Evolutionary conservation across 2,888 invertebrate species (phyloP).

Genomic region (Agonopterix arenella): DNA sequence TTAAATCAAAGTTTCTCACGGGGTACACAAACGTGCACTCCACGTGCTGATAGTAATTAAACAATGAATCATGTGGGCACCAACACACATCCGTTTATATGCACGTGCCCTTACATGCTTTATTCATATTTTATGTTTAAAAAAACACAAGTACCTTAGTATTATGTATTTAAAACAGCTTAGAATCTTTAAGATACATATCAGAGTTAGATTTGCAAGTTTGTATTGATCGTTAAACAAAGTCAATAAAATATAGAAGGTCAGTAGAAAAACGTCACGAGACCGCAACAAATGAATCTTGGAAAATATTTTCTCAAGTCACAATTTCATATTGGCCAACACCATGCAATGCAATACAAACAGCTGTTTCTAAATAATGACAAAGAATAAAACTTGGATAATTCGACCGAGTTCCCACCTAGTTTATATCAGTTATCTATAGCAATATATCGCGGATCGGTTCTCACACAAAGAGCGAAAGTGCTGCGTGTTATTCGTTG

Average conservation of each 20-base stretch:
- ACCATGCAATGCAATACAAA: constrained; percentile 24
- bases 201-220: too few species aligned
- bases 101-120: constrained; percentile 32
- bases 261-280: neutral
- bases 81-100: constrained; percentile 39
- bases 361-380: constrained; percentile 32
- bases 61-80: constrained; percentile 33
- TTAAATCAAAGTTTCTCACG: constrained; percentile 21
- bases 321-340: constrained; percentile 26
- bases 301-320: constrained; percentile 1
- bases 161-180: too few species aligned
- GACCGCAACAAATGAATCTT: constrained; percentile 1
- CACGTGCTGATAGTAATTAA: constrained; percentile 56
- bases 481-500: constrained; percentile 20
- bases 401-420: constrained; percentile 43
- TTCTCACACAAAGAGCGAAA: constrained; percentile 46
- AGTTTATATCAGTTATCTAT: constrained; percentile 15
- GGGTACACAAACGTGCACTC: constrained; percentile 38
- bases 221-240: too few species aligned
- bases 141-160: too few species aligned
- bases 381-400: constrained; percentile 31
- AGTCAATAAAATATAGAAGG: too few species aligned
- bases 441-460: constrained; percentile 12
- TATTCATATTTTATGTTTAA: neutral
- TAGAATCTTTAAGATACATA: too few species aligned